Evolutionary conservation across 2,888 invertebrate species (phyloP).

Genomic region (Pterostichus niger): DNA sequence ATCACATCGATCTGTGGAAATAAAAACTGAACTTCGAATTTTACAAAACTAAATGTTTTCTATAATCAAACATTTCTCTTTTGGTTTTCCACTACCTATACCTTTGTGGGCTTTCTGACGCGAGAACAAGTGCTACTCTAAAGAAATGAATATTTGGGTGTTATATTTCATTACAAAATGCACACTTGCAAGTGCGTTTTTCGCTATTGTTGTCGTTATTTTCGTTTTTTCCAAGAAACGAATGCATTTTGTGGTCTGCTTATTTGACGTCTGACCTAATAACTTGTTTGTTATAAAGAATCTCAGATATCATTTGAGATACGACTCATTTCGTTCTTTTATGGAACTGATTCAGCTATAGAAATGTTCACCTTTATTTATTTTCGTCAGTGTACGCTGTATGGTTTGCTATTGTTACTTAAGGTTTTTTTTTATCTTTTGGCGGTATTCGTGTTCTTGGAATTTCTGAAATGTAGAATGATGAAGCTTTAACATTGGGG

Average conservation of each 20-base stretch:
- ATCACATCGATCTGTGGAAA: too few species aligned
- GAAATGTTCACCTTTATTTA: neutral
- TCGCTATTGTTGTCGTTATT: too few species aligned
- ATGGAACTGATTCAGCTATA: neutral
- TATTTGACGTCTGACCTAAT: neutral
- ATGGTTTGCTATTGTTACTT: neutral
- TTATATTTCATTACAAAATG: too few species aligned
- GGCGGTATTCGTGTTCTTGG: neutral
- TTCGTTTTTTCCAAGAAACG: too few species aligned
- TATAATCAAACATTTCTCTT: too few species aligned
- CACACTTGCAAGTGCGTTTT: too few species aligned
- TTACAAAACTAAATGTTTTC: too few species aligned
- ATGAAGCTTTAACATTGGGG: neutral
- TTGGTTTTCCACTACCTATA: too few species aligned
- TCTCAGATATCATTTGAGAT: neutral
- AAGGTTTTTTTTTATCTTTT: conserved; percentile 9
- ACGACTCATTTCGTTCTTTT: neutral
- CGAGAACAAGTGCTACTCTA: too few species aligned
- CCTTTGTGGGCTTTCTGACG: too few species aligned
- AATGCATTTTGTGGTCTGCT: neutral
- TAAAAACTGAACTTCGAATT: too few species aligned
- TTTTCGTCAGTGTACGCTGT: neutral
- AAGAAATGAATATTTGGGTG: too few species aligned
- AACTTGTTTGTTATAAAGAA: neutral
- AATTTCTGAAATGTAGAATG: neutral